Conservation (phyloP, 2,113 vertebrate species). For the Regulus satrapa region DNA sequence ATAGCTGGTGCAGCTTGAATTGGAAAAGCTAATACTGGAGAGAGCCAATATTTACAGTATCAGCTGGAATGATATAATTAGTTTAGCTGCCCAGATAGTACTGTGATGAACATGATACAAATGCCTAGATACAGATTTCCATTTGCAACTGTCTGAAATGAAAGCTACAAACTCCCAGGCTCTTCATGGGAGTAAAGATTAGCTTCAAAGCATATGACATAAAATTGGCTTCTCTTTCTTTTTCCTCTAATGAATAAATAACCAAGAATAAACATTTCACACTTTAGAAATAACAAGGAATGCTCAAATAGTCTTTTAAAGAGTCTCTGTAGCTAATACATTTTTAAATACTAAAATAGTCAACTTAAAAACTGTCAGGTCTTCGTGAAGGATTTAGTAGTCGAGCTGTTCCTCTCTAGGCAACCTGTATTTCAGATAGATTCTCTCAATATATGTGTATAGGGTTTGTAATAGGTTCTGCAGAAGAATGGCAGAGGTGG, state of each 20-base stretch:
- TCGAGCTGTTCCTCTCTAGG: background rate
- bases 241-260: background rate
- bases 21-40: background rate
- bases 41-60: background rate
- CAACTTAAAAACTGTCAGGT: background rate
- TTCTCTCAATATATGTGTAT: background rate
- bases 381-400: background rate
- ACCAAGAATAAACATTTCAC: background rate
- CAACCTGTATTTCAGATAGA: background rate
- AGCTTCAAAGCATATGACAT: background rate
- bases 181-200: background rate
- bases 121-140: background rate
- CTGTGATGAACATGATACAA: background rate
- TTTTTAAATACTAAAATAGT: background rate
- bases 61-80: conserved; percentile 13
- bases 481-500: background rate
- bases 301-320: background rate
- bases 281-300: background rate
- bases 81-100: background rate
- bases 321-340: background rate
- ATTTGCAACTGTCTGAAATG: background rate
- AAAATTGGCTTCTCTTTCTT: background rate
- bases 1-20: background rate
- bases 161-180: background rate
- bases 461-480: background rate